Evolutionary conservation across 2,797 vertebrate species (phyloP), one percentile per base, ranked within the genome.

Genomic region (Potorous gilbertii): DNA sequence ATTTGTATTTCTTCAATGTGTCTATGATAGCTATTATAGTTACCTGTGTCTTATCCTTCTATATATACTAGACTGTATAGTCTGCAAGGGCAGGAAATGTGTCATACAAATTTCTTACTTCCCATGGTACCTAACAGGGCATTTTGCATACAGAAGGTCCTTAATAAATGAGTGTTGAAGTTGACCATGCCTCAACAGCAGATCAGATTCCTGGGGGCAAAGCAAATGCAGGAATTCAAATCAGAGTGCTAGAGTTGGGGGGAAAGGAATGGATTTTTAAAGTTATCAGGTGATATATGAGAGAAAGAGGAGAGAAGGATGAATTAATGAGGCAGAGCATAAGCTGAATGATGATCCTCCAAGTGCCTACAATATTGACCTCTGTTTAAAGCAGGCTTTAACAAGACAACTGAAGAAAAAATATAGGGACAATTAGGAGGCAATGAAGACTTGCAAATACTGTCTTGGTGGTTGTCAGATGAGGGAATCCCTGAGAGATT

Each of bases 381-480:
- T 55, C 18, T 40, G 11, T 55, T 56, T 27, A 3, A 3, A 1
- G 56, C 66, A 29, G 40, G 8, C 87, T 46, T 31, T 5, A 6
- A 11, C 54, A n/a, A 34, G 34, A 27, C 2, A 1, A 24, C 10
- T 10, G 54, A 16, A 56, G 52, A 52, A 27, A 57, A 29, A 12
- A 13, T 1, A 0, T 1, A 31, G 90, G 46, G n/a, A 40, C 55
- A 40, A 6, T 54, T 2, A 18, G 66, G 34, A 24, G 18, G 11
- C 29, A 1, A 6, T 9, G 55, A 54, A 56, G 31, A 24, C 18
- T 2, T 50, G 29, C 5, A 2, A 1, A 1, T 1, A 81, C 31
- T 6, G 8, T 21, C 62, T 8, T 13, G 27, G 3, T 0, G 11
- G 55, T 11, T 55, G 31, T n/a, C 18, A 4, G 27, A 12, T 0